Evolutionary conservation across 2,113 vertebrate genomes (phyloP).

Genomic region (Donacobius atricapilla): DNA sequence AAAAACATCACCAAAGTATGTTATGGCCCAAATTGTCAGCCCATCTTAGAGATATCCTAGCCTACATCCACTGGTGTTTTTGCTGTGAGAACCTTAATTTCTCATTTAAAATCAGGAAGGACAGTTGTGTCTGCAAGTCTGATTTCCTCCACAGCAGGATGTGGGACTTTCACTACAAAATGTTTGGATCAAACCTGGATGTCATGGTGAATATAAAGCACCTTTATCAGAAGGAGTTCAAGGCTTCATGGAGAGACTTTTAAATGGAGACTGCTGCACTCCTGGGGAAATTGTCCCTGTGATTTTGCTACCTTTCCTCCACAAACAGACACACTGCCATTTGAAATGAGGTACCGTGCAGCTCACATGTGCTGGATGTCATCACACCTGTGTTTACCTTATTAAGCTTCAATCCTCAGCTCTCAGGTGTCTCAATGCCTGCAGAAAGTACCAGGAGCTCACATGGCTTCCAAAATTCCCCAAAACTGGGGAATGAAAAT

Average conservation of each 20-base stretch:
- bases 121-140: neutral
- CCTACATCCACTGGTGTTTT: neutral
- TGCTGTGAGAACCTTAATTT: neutral
- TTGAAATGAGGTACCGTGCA: neutral
- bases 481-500: neutral
- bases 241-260: neutral
- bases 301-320: neutral
- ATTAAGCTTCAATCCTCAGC: neutral
- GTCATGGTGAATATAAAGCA: fast-evolving
- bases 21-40: neutral
- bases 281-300: neutral
- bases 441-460: neutral
- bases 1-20: neutral
- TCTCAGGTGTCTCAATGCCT: neutral
- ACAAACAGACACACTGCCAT: neutral
- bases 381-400: neutral
- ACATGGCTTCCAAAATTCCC: neutral
- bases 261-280: neutral
- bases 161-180: neutral
- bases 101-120: neutral
- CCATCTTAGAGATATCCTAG: neutral
- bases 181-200: neutral
- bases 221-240: too few species aligned
- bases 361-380: neutral
- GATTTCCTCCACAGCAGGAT: neutral